Conservation (phyloP, 2,797 vertebrate species). For the Enteromius trimaculatus region DNA sequence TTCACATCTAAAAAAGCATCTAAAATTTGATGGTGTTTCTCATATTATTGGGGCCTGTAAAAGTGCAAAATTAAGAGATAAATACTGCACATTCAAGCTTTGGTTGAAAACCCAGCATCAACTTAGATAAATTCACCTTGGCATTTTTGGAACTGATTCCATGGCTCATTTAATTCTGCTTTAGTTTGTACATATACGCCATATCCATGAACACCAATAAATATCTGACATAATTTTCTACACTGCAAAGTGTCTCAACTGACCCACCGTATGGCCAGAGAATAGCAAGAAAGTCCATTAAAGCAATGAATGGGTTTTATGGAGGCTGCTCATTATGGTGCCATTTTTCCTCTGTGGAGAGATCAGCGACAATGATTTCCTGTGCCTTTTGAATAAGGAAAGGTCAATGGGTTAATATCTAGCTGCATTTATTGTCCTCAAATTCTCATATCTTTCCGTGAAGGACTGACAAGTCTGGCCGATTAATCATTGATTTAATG, state of each 20-base stretch:
- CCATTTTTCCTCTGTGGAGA: conserved; percentile 24
- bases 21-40: not conserved
- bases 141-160: not conserved
- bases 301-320: conserved; percentile 41
- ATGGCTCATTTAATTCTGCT: not conserved
- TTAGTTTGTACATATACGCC: not conserved
- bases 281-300: conserved; percentile 41
- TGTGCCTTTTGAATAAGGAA: conserved; percentile 25
- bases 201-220: conserved; percentile 10
- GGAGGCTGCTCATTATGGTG: conserved; percentile 43
- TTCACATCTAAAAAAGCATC: not conserved
- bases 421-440: conserved; percentile 16
- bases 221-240: conserved; percentile 18
- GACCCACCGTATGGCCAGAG: not conserved
- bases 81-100: conserved; percentile 11
- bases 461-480: conserved; percentile 18
- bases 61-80: not conserved
- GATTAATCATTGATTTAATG: conserved; percentile 39
- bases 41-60: not conserved
- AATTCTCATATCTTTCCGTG: conserved; percentile 24
- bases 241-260: not conserved
- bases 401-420: conserved; percentile 39
- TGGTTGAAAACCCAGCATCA: not conserved
- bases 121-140: not conserved
- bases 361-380: conserved; percentile 25